Percentiles rank a stretch among this genome's conserved stretches.
These are phyloP conservation scores for Drosophila neonasuta DNA, from an alignment of 2,888 invertebrate species.

Conservation along the genomic window DNA sequence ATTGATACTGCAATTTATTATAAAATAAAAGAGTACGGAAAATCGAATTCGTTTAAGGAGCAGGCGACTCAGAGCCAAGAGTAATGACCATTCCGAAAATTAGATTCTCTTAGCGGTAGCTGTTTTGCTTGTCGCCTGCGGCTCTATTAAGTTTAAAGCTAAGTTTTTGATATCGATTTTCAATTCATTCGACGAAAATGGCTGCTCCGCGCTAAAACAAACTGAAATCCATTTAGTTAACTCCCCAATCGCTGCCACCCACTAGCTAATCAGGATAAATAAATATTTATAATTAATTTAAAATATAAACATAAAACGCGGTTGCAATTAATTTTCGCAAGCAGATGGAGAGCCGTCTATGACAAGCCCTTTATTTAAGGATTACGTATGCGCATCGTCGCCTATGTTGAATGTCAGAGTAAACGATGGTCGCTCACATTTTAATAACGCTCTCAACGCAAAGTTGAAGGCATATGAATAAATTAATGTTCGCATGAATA, in stretches of 20 bases:
- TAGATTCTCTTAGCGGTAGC: conserved; percentile 25
- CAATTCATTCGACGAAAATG: conserved; percentile 27
- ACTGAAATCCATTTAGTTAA: conserved; percentile 74
- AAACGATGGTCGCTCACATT: conserved; percentile 18
- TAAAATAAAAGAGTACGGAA: conserved; percentile 38
- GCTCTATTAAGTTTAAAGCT: conserved; percentile 56
- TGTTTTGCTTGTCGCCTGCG: conserved; percentile 27
- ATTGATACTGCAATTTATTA: conserved; percentile 76
- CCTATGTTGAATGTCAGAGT: conserved; percentile 15
- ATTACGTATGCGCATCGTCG: conserved; percentile 39
- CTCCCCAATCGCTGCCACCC: conserved; percentile 14
- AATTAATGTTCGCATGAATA: conserved; percentile 76
- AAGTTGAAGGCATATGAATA: conserved; percentile 65
- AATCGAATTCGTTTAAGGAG: conserved; percentile 49
- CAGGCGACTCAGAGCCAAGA: conserved; percentile 44
- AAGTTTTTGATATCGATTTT: conserved; percentile 65
- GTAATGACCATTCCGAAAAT: conserved; percentile 52
- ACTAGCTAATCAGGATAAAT: conserved; percentile 73
- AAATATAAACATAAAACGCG: conserved; percentile 70
- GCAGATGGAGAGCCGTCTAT: not conserved
- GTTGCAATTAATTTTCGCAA: conserved; percentile 70
- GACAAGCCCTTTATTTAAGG: conserved; percentile 13
- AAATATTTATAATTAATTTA: conserved; percentile 78
- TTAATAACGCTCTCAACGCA: conserved; percentile 52
- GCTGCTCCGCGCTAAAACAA: conserved; percentile 67